Evolutionary conservation across 2,113 vertebrate species (phyloP).

Genomic region (Chloropsis hardwickii): DNA sequence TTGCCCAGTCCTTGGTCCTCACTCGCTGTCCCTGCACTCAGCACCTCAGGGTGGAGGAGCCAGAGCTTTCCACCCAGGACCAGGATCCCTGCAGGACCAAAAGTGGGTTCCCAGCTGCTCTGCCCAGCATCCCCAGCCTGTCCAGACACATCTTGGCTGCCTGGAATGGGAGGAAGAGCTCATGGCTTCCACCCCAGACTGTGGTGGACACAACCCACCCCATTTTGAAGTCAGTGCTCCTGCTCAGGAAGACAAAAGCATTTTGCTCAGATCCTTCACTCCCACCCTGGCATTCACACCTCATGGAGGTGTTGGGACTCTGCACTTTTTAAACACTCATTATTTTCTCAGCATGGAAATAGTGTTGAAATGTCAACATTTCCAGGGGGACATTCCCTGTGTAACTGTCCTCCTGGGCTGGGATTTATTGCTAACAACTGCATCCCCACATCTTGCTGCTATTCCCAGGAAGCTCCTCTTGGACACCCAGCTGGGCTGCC

Average conservation of each 20-base stretch:
- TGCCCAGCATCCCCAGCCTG: background rate
- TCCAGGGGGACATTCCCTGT: background rate
- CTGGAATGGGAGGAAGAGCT: background rate
- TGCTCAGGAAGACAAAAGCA: background rate
- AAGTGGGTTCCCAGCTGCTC: background rate
- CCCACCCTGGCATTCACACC: background rate
- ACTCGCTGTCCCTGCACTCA: background rate
- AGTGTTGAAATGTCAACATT: background rate
- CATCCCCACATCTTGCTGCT: background rate
- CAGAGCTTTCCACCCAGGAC: background rate
- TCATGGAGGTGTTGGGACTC: background rate
- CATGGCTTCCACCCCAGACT: accelerated
- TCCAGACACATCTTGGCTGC: accelerated
- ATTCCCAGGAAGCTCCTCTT: background rate
- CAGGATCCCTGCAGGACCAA: background rate
- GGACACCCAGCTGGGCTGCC: background rate
- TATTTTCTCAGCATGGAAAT: background rate
- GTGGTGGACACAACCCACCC: background rate
- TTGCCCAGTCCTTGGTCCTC: background rate
- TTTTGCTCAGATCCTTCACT: background rate
- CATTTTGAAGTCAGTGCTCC: accelerated
- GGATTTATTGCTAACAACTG: background rate
- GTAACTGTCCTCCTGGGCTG: background rate
- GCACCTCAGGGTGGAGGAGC: background rate
- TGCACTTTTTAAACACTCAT: background rate